phyloP scores from a whole-genome alignment of 2,113 vertebrate genomes.

The Zootoca vivipara region DNA sequence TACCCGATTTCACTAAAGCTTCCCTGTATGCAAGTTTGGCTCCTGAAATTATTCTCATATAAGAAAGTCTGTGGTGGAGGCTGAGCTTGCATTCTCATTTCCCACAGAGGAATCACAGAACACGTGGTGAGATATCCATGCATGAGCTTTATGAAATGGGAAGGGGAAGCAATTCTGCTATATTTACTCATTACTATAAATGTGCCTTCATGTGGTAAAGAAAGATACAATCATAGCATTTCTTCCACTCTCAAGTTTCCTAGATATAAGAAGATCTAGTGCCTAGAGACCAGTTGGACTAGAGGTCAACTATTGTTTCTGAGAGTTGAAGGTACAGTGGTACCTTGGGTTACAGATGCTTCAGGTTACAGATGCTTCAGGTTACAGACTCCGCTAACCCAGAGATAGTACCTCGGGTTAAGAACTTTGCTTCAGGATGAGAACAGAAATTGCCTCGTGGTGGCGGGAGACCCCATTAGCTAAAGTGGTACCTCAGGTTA shows the following conservation, averaged over 20 bases:
- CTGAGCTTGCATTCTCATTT: neutral
- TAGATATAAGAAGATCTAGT: too few species aligned
- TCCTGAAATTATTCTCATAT: neutral
- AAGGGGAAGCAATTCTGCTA: neutral
- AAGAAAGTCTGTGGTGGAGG: neutral
- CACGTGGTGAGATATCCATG: neutral
- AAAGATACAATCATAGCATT: neutral
- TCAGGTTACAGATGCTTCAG: too few species aligned
- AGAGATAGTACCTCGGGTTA: too few species aligned
- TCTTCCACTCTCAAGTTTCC: neutral
- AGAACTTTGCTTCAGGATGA: too few species aligned
- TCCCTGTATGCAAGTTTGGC: neutral
- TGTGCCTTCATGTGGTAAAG: neutral
- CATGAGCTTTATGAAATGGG: neutral
- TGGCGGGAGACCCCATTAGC: too few species aligned
- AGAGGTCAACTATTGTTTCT: neutral
- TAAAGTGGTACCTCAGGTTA: too few species aligned
- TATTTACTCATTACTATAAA: neutral
- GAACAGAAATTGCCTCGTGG: too few species aligned
- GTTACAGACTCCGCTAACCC: too few species aligned
- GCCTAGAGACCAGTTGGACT: neutral
- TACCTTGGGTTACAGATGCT: too few species aligned
- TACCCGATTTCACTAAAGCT: neutral
- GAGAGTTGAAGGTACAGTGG: neutral
- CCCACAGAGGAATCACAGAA: neutral